Percentiles rank a stretch among this genome's conserved stretches.
These are phyloP conservation scores for Proisotoma minuta DNA, from an alignment of 2,888 invertebrate genomes.

Conservation along the genomic window DNA sequence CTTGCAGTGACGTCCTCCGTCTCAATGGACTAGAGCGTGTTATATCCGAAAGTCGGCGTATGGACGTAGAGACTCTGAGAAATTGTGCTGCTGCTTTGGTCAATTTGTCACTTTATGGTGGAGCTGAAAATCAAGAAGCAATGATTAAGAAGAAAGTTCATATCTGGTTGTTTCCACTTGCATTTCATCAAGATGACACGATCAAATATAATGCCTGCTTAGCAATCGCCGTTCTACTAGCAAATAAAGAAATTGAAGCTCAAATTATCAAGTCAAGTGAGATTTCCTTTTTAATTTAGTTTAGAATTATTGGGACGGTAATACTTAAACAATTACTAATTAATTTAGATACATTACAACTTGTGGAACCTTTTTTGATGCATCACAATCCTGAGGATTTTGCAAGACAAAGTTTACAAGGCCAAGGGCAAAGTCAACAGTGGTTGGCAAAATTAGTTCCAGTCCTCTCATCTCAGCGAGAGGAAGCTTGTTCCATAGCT, in stretches of 20 bases:
- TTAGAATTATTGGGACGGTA: background rate
- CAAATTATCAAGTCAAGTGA: slow-evolving; percentile 77
- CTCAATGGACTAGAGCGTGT: slow-evolving; percentile 90
- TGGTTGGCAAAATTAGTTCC: slow-evolving; percentile 92
- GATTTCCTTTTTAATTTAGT: background rate
- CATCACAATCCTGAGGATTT: slow-evolving; percentile 92
- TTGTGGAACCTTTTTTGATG: slow-evolving; percentile 94
- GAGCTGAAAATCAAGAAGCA: slow-evolving; percentile 92
- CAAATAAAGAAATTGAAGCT: slow-evolving; percentile 96
- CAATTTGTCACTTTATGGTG: slow-evolving; percentile 92
- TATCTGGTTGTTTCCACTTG: slow-evolving; percentile 95
- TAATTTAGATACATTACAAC: slow-evolving; percentile 75
- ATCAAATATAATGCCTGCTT: slow-evolving; percentile 98
- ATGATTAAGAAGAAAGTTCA: slow-evolving; percentile 94
- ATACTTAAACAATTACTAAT: background rate
- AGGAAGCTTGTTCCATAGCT: slow-evolving; percentile 92
- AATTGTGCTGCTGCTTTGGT: slow-evolving; percentile 96
- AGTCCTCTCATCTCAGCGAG: slow-evolving; percentile 86
- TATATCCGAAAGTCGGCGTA: slow-evolving; percentile 89
- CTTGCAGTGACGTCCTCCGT: slow-evolving; percentile 87
- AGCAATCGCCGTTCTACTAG: slow-evolving; percentile 92
- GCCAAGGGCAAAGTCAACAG: slow-evolving; percentile 91
- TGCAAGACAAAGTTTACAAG: slow-evolving; percentile 80
- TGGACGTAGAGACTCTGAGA: slow-evolving; percentile 83
- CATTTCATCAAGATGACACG: slow-evolving; percentile 93